These are phyloP conservation scores for Thereva unica DNA, from an alignment of 2,888 invertebrate genomes.

Conservation along the genomic window DNA sequence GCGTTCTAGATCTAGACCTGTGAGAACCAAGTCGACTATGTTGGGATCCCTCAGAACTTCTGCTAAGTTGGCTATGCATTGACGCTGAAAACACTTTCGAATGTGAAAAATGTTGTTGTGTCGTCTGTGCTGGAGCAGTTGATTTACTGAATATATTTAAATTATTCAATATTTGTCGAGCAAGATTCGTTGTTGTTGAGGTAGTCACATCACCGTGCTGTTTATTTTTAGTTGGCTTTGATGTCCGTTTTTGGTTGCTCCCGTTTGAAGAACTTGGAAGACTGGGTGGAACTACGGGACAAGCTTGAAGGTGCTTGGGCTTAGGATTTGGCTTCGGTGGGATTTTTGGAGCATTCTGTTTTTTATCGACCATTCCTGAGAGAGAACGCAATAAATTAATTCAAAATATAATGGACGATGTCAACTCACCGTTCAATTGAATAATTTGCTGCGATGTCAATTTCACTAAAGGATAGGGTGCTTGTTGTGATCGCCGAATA, in stretches of 20 bases:
- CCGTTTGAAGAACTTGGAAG: conserved; percentile 37
- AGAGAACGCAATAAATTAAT: not conserved
- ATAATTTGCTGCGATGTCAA: conserved; percentile 59
- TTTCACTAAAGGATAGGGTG: conserved; percentile 81
- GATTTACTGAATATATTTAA: conserved; percentile 71
- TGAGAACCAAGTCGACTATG: conserved; percentile 54
- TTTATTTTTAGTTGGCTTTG: conserved; percentile 46
- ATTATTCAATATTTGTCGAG: conserved; percentile 78
- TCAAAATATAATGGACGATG: not conserved
- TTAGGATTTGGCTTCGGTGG: conserved; percentile 48
- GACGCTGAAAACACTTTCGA: conserved; percentile 53
- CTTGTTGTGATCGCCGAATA: conserved; percentile 76
- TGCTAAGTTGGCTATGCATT: conserved; percentile 56
- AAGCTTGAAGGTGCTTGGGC: conserved; percentile 44
- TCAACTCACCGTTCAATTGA: conserved; percentile 50
- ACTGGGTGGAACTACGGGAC: conserved; percentile 37
- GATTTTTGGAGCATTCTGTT: conserved; percentile 43
- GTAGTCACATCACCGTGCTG: conserved; percentile 51
- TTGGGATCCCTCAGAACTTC: conserved; percentile 55
- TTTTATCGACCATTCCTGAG: conserved; percentile 36
- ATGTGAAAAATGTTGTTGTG: conserved; percentile 50
- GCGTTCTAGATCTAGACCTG: conserved; percentile 56
- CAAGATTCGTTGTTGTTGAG: conserved; percentile 67
- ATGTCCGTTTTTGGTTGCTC: conserved; percentile 42
- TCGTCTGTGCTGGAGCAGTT: conserved; percentile 40